phyloP scores from a whole-genome alignment of 2,113 vertebrate genomes.

The Anguilla rostrata region DNA sequence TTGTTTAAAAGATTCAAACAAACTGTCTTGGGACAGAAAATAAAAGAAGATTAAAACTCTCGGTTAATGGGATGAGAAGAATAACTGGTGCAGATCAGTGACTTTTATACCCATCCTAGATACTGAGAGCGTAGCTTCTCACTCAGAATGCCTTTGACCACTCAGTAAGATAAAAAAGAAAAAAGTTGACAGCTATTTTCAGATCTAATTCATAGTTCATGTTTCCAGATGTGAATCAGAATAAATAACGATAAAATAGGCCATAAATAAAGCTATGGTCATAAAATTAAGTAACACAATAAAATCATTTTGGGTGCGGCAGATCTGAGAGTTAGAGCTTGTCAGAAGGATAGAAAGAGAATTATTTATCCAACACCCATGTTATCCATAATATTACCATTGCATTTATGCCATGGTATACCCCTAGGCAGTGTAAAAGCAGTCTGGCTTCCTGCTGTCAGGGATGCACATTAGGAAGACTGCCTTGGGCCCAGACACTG shows the following conservation, averaged over 20 bases:
- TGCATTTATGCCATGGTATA: background rate
- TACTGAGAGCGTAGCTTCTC: no score
- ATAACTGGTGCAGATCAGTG: background rate
- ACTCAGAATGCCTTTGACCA: background rate
- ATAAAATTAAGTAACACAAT: background rate
- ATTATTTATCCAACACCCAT: slow-evolving; percentile 10
- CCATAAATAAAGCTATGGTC: background rate
- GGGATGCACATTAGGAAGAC: slow-evolving; percentile 10
- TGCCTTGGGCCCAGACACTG: slow-evolving; percentile 35
- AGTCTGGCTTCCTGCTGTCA: slow-evolving; percentile 19
- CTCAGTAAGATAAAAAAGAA: no score
- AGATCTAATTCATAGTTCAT: background rate
- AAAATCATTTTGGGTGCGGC: slow-evolving; percentile 5
- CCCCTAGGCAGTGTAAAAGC: slow-evolving; percentile 9
- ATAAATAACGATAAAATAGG: background rate
- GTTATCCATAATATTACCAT: slow-evolving; percentile 6
- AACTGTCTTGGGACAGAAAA: no score
- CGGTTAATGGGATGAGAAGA: background rate
- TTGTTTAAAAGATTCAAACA: no score
- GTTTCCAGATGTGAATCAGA: background rate
- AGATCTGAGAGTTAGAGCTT: background rate
- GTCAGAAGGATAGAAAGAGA: background rate
- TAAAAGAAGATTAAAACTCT: no score
- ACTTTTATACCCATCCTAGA: background rate
- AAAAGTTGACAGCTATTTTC: background rate